Evolutionary conservation across 2,113 vertebrate species (phyloP).

Genomic region (Pachyramphus minor): DNA sequence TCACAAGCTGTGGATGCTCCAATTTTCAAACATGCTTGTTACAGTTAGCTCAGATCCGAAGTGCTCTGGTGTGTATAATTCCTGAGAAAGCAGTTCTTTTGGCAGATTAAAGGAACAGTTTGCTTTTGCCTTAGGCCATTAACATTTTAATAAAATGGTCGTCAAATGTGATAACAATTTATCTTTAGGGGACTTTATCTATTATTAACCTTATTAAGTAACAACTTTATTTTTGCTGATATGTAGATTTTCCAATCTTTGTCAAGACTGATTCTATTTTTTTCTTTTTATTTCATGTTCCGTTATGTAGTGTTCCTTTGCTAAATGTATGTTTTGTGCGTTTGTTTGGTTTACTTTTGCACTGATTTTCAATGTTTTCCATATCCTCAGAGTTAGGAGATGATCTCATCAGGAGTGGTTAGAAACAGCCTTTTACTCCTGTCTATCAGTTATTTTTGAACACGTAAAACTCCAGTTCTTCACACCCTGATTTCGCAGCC

Average conservation of each 20-base stretch:
- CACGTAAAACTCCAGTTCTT: neutral
- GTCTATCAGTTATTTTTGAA: neutral
- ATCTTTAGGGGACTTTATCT: conserved; percentile 72
- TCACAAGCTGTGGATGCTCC: conserved; percentile 44
- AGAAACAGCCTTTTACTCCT: neutral
- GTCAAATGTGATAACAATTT: conserved; percentile 74
- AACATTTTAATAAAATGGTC: conserved; percentile 77
- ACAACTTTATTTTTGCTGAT: conserved; percentile 72
- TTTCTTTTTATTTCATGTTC: conserved; percentile 47
- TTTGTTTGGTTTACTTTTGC: conserved; percentile 60
- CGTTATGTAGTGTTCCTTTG: conserved; percentile 32
- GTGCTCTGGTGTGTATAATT: conserved; percentile 56
- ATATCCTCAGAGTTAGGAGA: conserved; percentile 51
- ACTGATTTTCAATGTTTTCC: conserved; percentile 55
- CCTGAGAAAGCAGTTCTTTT: conserved; percentile 71
- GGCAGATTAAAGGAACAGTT: conserved; percentile 75
- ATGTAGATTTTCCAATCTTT: conserved; percentile 53
- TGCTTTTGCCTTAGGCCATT: conserved; percentile 76
- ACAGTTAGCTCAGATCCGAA: conserved; percentile 51
- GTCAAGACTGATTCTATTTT: conserved; percentile 16
- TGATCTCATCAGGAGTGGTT: conserved; percentile 18
- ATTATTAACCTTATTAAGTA: conserved; percentile 75
- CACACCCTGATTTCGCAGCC: neutral
- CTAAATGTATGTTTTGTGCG: conserved; percentile 49
- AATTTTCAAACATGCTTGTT: conserved; percentile 68